Evolutionary conservation across 2,888 invertebrate genomes (phyloP), one percentile per base, ranked within the genome.

Genomic region (Microdon myrmicae): DNA sequence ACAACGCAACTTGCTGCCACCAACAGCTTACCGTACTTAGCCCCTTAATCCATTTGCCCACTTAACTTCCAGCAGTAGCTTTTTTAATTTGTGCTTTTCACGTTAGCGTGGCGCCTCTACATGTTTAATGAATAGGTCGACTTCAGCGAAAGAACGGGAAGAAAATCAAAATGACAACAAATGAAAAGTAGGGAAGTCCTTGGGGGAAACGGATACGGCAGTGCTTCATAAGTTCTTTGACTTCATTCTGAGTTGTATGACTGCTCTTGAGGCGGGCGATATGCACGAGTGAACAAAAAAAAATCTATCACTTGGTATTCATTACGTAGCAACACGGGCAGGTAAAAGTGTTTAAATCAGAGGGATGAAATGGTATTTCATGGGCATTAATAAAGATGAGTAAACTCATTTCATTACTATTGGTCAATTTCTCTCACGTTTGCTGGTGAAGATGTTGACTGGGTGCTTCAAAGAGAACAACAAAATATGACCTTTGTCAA

Each of bases 381-480:
- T 45, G 64, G 64, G 41, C 47, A 64, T 64, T 64, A 58, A 58
- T 64, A 51, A 64, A 47, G 58, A 64, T 58, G 64, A 64, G 64
- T 47, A 64, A 53, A 58, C 45, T 58, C 43, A 53, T 64, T 58
- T 48, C 41, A 39, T 45, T 51, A 39, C 37, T 39, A 6, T 39
- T 7, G 9, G 29, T n/a, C n/a, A n/a, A n/a, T n/a, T n/a, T n/a
- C n/a, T n/a, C n/a, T n/a, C n/a, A n/a, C n/a, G n/a, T n/a, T n/a
- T n/a, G n/a, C n/a, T n/a, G n/a, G n/a, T n/a, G n/a, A n/a, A n/a
- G n/a, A n/a, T n/a, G n/a, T n/a, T n/a, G n/a, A n/a, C n/a, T n/a
- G n/a, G n/a, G n/a, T n/a, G n/a, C n/a, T n/a, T n/a, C n/a, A n/a
- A n/a, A n/a, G n/a, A n/a, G n/a, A n/a, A n/a, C n/a, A n/a, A n/a